A percentile compares a stretch with the other conserved stretches of the same genome.
Evolutionary conservation across 1,140 invertebrate genomes (phyloP).

Genomic region (Aphis gossypii): DNA sequence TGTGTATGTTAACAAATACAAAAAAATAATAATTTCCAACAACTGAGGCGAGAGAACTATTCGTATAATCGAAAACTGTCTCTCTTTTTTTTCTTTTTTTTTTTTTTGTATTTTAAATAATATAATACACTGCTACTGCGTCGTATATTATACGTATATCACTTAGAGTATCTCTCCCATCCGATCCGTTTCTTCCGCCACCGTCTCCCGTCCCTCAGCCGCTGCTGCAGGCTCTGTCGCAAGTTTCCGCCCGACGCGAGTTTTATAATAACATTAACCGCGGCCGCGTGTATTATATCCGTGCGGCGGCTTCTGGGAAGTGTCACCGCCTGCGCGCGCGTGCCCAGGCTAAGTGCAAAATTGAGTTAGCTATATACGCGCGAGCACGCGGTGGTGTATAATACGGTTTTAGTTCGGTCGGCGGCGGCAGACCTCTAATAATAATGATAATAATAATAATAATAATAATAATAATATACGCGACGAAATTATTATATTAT

Average conservation of each 20-base stretch:
- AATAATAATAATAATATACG: background rate
- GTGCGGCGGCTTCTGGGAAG: constrained; percentile 29
- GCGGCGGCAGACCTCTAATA: background rate
- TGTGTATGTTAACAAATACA: too few species aligned
- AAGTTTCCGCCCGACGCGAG: background rate
- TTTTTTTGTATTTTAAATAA: background rate
- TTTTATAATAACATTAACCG: constrained; percentile 57
- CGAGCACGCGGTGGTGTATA: background rate
- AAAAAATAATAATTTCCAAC: background rate
- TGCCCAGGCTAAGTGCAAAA: constrained; percentile 59
- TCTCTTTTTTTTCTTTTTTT: background rate
- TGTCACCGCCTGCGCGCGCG: constrained; percentile 36
- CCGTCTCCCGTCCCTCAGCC: background rate
- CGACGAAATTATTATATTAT: constrained; percentile 17
- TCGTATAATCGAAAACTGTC: background rate
- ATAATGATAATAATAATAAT: background rate
- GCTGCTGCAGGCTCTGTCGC: background rate
- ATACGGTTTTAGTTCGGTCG: constrained; percentile 25
- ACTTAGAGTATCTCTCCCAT: background rate
- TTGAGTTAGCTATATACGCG: constrained; percentile 58
- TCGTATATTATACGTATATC: background rate
- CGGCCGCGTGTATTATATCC: constrained; percentile 29
- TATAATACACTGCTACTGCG: background rate
- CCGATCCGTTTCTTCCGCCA: background rate
- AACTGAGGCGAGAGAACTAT: background rate